Conservation (phyloP, 2,797 vertebrate species). For the Discoglossus pictus region DNA sequence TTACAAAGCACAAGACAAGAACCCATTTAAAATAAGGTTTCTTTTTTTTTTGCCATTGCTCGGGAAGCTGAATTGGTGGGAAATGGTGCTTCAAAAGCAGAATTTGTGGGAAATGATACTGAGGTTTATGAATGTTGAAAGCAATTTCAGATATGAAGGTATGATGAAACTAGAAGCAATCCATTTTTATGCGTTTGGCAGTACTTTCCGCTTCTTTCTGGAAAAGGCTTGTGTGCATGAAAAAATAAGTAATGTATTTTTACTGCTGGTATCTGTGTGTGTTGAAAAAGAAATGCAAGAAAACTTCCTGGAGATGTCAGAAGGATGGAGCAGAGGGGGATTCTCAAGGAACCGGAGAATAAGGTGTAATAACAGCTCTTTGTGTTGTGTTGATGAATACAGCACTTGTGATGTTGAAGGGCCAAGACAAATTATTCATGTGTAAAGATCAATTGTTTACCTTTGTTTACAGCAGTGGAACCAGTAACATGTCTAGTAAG, state of each 20-base stretch:
- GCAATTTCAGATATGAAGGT: slow-evolving; percentile 48
- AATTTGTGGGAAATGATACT: slow-evolving; percentile 51
- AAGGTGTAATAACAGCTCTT: slow-evolving; percentile 20
- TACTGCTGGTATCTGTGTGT: slow-evolving; percentile 8
- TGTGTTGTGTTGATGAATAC: slow-evolving; percentile 35
- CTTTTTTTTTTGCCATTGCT: slow-evolving; percentile 19
- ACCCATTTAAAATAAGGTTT: slow-evolving; percentile 38
- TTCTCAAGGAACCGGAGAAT: background rate
- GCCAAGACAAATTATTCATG: slow-evolving; percentile 45
- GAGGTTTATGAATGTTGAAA: slow-evolving; percentile 53
- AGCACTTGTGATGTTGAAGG: slow-evolving; percentile 34
- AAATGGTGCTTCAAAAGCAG: slow-evolving; percentile 47
- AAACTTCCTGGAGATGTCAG: slow-evolving; percentile 10
- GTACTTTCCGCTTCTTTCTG: slow-evolving; percentile 38
- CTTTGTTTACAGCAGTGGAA: slow-evolving; percentile 28
- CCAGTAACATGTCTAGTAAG: slow-evolving; percentile 14
- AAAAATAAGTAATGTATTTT: slow-evolving; percentile 46
- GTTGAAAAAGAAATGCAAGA: slow-evolving; percentile 4
- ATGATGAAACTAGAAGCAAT: slow-evolving; percentile 49
- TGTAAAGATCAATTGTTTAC: slow-evolving; percentile 44
- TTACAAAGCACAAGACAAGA: slow-evolving; percentile 31
- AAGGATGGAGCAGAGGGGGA: slow-evolving; percentile 15
- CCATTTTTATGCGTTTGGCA: slow-evolving; percentile 52
- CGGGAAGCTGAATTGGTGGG: slow-evolving; percentile 44
- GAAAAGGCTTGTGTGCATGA: slow-evolving; percentile 28